phyloP scores from a whole-genome alignment of 2,113 vertebrate species.

The Osmerus mordax region DNA sequence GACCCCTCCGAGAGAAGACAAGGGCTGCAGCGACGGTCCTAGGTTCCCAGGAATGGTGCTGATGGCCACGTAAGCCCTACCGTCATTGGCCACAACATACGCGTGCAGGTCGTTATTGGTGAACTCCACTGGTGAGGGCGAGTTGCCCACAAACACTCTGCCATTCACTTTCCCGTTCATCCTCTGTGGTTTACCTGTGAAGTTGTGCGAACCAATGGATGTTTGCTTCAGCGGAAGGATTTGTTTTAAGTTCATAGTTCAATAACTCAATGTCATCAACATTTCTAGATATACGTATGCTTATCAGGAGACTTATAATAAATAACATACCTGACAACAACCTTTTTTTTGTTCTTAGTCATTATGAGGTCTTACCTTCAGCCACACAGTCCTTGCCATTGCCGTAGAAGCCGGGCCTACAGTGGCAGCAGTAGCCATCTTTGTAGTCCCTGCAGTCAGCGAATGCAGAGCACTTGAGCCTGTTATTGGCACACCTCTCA shows the following conservation, averaged over 20 bases:
- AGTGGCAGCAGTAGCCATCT: constrained; percentile 86
- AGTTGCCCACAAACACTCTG: constrained; percentile 78
- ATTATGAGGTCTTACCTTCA: constrained; percentile 72
- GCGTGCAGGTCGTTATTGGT: constrained; percentile 87
- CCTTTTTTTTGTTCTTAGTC: background rate
- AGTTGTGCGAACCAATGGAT: background rate
- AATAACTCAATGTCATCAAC: background rate
- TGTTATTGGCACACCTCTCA: constrained; percentile 78
- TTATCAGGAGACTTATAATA: background rate
- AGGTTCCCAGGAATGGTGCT: constrained; percentile 79
- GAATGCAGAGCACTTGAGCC: constrained; percentile 82
- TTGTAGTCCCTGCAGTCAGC: constrained; percentile 82
- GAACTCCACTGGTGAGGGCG: constrained; percentile 63
- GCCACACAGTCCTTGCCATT: constrained; percentile 87
- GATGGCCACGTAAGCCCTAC: constrained; percentile 89
- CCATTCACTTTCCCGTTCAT: constrained; percentile 91
- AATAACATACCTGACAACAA: no score
- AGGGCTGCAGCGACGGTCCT: constrained; percentile 83
- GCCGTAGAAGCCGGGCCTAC: constrained; percentile 86
- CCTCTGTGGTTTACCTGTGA: constrained; percentile 86
- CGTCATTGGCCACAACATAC: constrained; percentile 90
- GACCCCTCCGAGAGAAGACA: constrained; percentile 83
- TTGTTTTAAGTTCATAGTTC: background rate
- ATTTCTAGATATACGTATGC: background rate
- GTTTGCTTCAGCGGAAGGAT: no score